phyloP scores from a whole-genome alignment of 1,140 invertebrate genomes.

The Platyscapa corneri region DNA sequence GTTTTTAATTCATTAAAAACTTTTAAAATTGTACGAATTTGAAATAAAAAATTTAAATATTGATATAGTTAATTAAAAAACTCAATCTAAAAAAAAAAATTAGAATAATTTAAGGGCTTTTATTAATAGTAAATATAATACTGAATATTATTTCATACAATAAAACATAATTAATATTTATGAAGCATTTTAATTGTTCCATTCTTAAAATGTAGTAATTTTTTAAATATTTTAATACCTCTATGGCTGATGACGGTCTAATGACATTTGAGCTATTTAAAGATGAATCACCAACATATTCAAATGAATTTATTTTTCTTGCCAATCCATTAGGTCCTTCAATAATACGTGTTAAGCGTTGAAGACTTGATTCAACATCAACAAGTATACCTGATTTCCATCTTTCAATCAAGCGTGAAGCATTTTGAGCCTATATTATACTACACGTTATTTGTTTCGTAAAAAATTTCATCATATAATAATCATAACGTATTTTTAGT shows the following conservation, averaged over 20 bases:
- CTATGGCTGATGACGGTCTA: neutral
- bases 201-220: too few species aligned
- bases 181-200: too few species aligned
- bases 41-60: too few species aligned
- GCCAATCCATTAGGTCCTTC: constrained; percentile 71
- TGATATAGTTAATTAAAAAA: too few species aligned
- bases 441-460: constrained; percentile 47
- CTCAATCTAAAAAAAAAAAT: too few species aligned
- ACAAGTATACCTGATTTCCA: constrained; percentile 66
- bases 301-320: constrained; percentile 62
- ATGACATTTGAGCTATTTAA: constrained; percentile 43
- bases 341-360: constrained; percentile 60
- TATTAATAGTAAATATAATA: neutral
- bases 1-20: too few species aligned
- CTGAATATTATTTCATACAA: neutral
- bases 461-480: constrained; percentile 38
- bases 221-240: constrained; percentile 21
- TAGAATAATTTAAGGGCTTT: too few species aligned
- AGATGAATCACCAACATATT: constrained; percentile 54
- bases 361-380: constrained; percentile 63
- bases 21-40: too few species aligned
- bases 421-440: constrained; percentile 64
- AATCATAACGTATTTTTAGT: too few species aligned
- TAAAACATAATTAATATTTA: neutral
- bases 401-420: constrained; percentile 68